phyloP scores from a whole-genome alignment of 2,797 vertebrate species.

The Eulemur rubriventer region DNA sequence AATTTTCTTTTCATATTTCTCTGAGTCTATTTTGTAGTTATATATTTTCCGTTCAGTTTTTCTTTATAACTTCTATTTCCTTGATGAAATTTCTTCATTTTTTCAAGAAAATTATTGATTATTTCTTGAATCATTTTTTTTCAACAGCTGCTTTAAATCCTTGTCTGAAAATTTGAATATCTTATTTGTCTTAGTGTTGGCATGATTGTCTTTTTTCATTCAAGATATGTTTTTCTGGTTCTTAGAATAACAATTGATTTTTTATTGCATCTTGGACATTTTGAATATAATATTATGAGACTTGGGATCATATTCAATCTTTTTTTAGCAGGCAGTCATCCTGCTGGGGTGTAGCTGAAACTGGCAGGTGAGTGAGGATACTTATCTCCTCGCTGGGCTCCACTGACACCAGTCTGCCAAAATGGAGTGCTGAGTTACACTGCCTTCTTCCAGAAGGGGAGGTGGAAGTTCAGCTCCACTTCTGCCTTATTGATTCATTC shows the following conservation, averaged over 20 bases:
- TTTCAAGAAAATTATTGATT: not conserved
- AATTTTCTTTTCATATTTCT: not conserved
- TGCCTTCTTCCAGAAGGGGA: not conserved
- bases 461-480: not conserved
- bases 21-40: not conserved
- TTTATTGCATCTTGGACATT: not conserved
- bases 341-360: not conserved
- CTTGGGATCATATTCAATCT: not conserved
- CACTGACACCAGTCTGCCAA: not conserved
- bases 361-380: not conserved
- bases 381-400: not conserved
- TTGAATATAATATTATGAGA: not conserved
- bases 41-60: not conserved
- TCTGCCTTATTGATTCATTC: no score
- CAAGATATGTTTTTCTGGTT: not conserved
- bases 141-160: not conserved
- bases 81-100: not conserved
- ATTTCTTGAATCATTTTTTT: not conserved
- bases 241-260: not conserved
- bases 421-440: no score
- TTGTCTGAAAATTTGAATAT: not conserved
- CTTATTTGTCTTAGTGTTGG: no score
- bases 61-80: not conserved
- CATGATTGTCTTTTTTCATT: not conserved
- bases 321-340: not conserved